These are phyloP conservation scores for Thoracochromis brauschi DNA, from an alignment of 2,113 vertebrate genomes.

Conservation along the genomic window DNA sequence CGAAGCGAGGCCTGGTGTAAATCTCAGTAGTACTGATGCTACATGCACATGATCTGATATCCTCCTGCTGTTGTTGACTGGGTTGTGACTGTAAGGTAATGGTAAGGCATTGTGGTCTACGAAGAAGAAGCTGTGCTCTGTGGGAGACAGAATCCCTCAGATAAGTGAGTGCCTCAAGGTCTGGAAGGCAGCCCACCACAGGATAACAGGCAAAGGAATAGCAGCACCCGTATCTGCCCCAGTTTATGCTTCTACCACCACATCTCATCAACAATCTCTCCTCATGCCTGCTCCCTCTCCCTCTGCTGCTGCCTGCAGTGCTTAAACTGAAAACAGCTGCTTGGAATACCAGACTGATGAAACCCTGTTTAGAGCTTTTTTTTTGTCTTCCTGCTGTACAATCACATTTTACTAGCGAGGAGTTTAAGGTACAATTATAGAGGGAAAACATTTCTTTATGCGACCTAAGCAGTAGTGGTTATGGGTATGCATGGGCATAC, in stretches of 20 bases:
- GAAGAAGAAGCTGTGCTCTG: conserved; percentile 38
- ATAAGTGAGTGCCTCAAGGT: conserved; percentile 68
- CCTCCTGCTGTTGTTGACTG: conserved; percentile 49
- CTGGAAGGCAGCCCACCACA: conserved; percentile 65
- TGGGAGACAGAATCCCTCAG: conserved; percentile 62
- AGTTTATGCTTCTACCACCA: conserved; percentile 67
- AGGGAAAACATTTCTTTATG: conserved; percentile 67
- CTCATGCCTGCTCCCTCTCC: conserved; percentile 39
- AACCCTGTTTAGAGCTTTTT: conserved; percentile 66
- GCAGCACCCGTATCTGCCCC: conserved; percentile 63
- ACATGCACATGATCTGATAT: conserved; percentile 53
- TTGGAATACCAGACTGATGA: conserved; percentile 81
- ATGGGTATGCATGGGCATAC: conserved; percentile 20
- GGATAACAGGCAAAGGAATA: conserved; percentile 64
- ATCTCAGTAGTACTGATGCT: conserved; percentile 48
- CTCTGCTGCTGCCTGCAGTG: conserved; percentile 57
- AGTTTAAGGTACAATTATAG: conserved; percentile 71
- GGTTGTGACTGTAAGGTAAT: conserved; percentile 33
- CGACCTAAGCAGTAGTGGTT: conserved; percentile 49
- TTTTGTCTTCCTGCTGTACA: conserved; percentile 59
- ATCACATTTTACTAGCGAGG: conserved; percentile 75
- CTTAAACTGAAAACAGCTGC: conserved; percentile 81
- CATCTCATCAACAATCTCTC: conserved; percentile 69
- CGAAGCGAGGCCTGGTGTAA: conserved; percentile 29
- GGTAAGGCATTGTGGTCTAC: conserved; percentile 27